Percentiles rank a stretch among this genome's conserved stretches.
Evolutionary conservation across 2,888 invertebrate species (phyloP).

Genomic region (Xanthostigma xanthostigma): DNA sequence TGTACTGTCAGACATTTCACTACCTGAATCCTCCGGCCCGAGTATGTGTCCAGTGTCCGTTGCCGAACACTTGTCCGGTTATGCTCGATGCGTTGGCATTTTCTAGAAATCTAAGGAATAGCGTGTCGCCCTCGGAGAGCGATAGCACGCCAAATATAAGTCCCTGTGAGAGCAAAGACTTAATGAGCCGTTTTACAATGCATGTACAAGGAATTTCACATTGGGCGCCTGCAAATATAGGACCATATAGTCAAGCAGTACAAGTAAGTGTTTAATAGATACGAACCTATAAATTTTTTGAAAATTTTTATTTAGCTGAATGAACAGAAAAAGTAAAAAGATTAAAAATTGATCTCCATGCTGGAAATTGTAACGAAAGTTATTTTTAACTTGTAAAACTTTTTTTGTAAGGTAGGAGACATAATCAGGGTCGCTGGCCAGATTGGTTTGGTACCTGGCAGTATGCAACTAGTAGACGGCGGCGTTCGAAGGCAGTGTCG

Average conservation of each 20-base stretch:
- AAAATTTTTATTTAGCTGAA: too few relatives aligned
- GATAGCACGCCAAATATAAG: constrained; percentile 28
- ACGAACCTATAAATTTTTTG: neutral
- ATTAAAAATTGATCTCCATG: too few relatives aligned
- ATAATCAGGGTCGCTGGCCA: constrained; percentile 82
- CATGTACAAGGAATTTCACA: constrained; percentile 92
- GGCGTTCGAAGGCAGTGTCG: constrained; percentile 71
- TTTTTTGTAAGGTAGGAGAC: constrained; percentile 49
- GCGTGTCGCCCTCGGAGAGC: constrained; percentile 18
- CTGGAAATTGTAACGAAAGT: too few relatives aligned
- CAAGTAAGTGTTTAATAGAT: constrained; percentile 37
- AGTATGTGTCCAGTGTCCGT: constrained; percentile 70
- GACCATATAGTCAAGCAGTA: constrained; percentile 88
- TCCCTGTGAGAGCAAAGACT: constrained; percentile 24
- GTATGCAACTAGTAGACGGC: constrained; percentile 56
- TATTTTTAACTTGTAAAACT: too few relatives aligned
- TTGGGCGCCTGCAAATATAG: constrained; percentile 97
- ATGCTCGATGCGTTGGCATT: constrained; percentile 62
- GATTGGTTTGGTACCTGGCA: constrained; percentile 77
- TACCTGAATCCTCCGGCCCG: constrained; percentile 72
- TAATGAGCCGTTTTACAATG: constrained; percentile 42
- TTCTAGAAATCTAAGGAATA: constrained; percentile 15
- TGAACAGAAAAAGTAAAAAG: too few relatives aligned
- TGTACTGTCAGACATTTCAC: constrained; percentile 58
- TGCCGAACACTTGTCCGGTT: constrained; percentile 54